Conservation (phyloP, 2,888 invertebrate genomes). For the Acrocyrtus sp. region DNA sequence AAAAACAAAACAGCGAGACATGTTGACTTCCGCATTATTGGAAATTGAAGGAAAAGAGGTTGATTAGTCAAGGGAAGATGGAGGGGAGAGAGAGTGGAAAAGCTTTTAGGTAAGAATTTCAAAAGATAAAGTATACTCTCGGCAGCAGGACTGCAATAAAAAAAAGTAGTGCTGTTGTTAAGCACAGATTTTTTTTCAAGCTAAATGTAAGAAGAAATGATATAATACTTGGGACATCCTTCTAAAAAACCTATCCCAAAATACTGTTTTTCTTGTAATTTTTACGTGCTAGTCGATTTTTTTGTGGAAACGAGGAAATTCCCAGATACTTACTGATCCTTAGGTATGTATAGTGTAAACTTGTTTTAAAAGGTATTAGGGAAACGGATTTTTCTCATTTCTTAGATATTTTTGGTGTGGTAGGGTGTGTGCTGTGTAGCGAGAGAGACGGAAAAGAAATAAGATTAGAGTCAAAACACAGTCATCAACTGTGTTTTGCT, state of each 20-base stretch:
- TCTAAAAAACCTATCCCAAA: no score
- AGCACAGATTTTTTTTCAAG: no score
- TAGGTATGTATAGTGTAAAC: no score
- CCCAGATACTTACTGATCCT: no score
- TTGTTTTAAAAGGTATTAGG: no score
- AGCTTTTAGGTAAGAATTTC: no score
- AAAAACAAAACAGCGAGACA: no score
- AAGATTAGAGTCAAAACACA: not conserved
- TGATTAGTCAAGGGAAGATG: conserved; percentile 10
- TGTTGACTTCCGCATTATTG: not conserved
- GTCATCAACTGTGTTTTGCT: not conserved
- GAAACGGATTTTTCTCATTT: not conserved
- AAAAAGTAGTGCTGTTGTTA: no score
- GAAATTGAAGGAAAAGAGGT: not conserved
- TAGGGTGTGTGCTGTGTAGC: not conserved
- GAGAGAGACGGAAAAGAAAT: not conserved
- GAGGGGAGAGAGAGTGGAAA: not conserved
- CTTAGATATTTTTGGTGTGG: not conserved
- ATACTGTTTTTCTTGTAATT: not conserved
- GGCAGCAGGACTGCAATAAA: no score
- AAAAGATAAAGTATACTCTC: no score
- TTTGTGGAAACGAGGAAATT: not conserved
- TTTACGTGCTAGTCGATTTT: not conserved
- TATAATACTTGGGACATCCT: not conserved
- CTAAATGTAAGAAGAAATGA: not conserved